Evolutionary conservation across 2,888 invertebrate genomes (phyloP), one percentile per base, ranked within the genome.

Genomic region (Dryomyza anilis): DNA sequence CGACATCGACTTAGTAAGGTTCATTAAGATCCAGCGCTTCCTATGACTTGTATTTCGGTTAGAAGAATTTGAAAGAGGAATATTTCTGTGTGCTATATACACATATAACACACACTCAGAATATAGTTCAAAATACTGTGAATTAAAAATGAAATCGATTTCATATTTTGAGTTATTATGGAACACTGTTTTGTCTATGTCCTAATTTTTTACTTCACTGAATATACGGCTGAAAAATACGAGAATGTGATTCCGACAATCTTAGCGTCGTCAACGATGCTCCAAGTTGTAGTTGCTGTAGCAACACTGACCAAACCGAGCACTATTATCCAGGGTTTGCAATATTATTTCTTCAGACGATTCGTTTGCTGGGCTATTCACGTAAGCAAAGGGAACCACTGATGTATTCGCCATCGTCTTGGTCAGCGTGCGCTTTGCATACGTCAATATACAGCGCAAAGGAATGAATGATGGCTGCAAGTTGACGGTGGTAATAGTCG

Each of bases 351-450:
- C 64, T 64, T 64, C 45, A 25, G 45, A 52, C 23, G 36, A 43
- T 57, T 23, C 52, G 16, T 58, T 2, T 45, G 27, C 33, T 23
- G 57, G 39, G 23, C 25, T 12, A 12, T 53, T 39, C 53, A 55
- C 30, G 21, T 16, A 36, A n/a, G n/a, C n/a, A n/a, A n/a, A n/a
- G n/a, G n/a, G n/a, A n/a, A n/a, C n/a, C 53, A 56, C 58, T 29
- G 58, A 27, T 58, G 59, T 45, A 53, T 36, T 64, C 64, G 59
- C 60, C 53, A 46, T 36, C 59, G 25, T 53, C 53, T 45, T 53
- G 46, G 45, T 36, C 30, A 36, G 55, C 58, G 45, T 19, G 46
- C 16, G 25, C 46, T 50, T 63, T 64, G 57, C 45, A 36, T 61
- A 50, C 39, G 33, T 19, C n/a, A n/a, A n/a, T n/a, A n/a, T n/a